Conservation (phyloP, 2,888 invertebrate genomes). For the Drosophila mettleri region DNA sequence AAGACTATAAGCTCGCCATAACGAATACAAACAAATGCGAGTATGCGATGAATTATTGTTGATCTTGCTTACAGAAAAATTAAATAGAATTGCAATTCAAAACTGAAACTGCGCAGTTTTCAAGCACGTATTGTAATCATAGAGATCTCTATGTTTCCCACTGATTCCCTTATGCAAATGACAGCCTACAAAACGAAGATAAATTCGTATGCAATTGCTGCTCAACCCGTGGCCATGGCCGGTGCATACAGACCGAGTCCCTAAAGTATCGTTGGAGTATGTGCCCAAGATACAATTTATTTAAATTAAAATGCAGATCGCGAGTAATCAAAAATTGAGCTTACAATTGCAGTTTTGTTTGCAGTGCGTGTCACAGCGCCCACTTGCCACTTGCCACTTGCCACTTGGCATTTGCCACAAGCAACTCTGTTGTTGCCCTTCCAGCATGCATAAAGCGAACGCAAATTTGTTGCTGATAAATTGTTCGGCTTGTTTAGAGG, state of each 20-base stretch:
- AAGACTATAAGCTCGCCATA: too few relatives aligned
- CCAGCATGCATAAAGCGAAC: constrained; percentile 41
- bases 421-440: constrained; percentile 24
- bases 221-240: too few relatives aligned
- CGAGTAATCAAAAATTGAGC: constrained; percentile 25
- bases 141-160: background rate
- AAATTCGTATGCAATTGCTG: constrained; percentile 41
- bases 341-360: constrained; percentile 39
- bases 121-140: too few relatives aligned
- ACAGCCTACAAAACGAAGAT: constrained; percentile 10
- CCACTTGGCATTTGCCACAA: constrained; percentile 32
- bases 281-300: constrained; percentile 58
- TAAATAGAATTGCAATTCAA: background rate
- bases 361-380: constrained; percentile 32
- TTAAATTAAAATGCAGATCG: constrained; percentile 76
- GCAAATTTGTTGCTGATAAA: constrained; percentile 78
- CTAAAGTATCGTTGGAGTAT: constrained; percentile 5
- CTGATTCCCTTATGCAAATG: background rate
- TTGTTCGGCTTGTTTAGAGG: constrained; percentile 58
- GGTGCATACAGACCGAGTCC: constrained; percentile 18
- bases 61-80: too few relatives aligned
- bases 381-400: constrained; percentile 27
- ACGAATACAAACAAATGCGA: too few relatives aligned
- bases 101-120: background rate
- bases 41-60: background rate